Evolutionary conservation across 2,888 invertebrate genomes (phyloP), one percentile per base, ranked within the genome.

Genomic region (Notodonta ziczac): DNA sequence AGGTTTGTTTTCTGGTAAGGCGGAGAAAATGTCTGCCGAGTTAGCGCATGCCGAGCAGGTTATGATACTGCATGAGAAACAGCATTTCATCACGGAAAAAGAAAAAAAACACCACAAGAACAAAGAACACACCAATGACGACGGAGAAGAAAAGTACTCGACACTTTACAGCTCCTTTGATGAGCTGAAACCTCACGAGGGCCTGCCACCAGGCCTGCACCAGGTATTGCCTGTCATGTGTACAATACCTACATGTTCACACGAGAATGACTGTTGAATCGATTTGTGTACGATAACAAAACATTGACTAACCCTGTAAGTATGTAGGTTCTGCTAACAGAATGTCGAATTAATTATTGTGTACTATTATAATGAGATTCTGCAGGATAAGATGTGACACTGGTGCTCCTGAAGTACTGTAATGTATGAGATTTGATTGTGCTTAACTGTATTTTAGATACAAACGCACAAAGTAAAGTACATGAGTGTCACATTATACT

Each of bases 21-120:
- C 93, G 87, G 92, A 91, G 91, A 82, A 86, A 84, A 88, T 93
- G 91, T 85, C 92, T 84, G 90, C 86, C 82, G 93, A 92, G 83
- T 89, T 93, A 92, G 90, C 84, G 85, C 92, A 91, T 85, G 93
- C 93, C 57, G 92, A 92, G 88, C 90, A 93, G 91, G 91, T 93
- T 89, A 92, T 93, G 93, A 90, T 86, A 88, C 90, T 85, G 84
- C 93, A 93, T 80, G 93, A 93, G 80, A 91, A 90, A 85, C 86
- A 87, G 70, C 79, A 91, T 86, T 89, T 90, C 83, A 84, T 86
- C 72, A 86, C 82, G 60, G 88, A 87, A 84, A 91, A 90, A 81
- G 85, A 85, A 69, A 81, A 78, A 65, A 85, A 79, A 62, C 85
- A 87, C 60, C 81, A 80, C 64, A 85, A 84, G 73, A 84, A 88